Evolutionary conservation across 2,888 invertebrate genomes (phyloP).

Genomic region (Torymus auratus): DNA sequence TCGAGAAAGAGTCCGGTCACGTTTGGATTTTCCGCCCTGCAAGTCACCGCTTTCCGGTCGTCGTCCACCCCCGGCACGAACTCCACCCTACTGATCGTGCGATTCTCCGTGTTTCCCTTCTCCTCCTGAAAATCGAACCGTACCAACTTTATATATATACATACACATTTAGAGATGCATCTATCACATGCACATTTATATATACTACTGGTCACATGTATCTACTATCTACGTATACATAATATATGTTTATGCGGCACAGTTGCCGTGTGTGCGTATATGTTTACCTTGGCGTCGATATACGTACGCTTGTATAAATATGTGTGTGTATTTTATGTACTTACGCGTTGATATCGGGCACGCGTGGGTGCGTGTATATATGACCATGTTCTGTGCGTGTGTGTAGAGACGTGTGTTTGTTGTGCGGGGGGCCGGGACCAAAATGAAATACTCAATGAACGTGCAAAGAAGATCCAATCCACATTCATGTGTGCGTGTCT

Average conservation of each 20-base stretch:
- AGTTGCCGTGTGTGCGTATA: not conserved
- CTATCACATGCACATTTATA: not conserved
- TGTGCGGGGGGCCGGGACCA: not conserved
- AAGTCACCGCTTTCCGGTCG: conserved; percentile 91
- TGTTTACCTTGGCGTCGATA: too few relatives aligned
- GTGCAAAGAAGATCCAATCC: conserved; percentile 18
- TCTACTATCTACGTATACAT: not conserved
- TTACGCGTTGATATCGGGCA: not conserved
- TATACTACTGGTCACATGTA: not conserved
- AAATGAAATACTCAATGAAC: conserved; percentile 28
- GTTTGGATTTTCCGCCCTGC: conserved; percentile 94
- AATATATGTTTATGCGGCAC: not conserved
- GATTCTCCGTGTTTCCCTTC: conserved; percentile 82
- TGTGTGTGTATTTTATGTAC: not conserved
- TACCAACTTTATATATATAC: not conserved
- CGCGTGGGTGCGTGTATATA: too few relatives aligned
- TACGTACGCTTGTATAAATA: not conserved
- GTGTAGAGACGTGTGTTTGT: not conserved
- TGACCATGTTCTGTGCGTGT: too few relatives aligned
- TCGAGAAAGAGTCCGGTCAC: conserved; percentile 89
- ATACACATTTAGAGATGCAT: conserved; percentile 6
- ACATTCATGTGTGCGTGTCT: too few relatives aligned
- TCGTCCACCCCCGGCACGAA: conserved; percentile 93
- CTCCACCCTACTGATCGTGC: conserved; percentile 90
- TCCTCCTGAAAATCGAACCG: conserved; percentile 81